A percentile compares a stretch with the other conserved stretches of the same genome.
These are phyloP conservation scores for Nebria salina DNA, from an alignment of 2,888 invertebrate species.

Conservation along the genomic window DNA sequence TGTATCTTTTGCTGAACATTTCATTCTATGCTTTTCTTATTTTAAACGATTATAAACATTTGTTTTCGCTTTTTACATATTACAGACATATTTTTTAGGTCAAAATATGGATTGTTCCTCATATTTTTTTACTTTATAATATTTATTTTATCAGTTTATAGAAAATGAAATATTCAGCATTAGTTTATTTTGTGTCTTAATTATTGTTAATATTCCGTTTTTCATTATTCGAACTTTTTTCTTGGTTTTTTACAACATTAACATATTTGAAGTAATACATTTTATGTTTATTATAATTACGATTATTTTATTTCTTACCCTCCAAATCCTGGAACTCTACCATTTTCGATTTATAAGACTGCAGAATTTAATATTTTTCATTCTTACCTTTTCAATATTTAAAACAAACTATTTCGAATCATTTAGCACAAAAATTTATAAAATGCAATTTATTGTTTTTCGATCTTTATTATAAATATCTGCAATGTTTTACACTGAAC, in stretches of 20 bases:
- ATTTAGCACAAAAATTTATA: too few species aligned
- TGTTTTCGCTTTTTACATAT: constrained; percentile 20
- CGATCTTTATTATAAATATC: too few species aligned
- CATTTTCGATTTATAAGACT: not conserved
- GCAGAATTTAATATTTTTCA: too few species aligned
- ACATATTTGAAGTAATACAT: constrained; percentile 43
- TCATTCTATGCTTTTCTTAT: not conserved
- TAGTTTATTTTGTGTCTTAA: constrained; percentile 23
- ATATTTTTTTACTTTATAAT: constrained; percentile 33
- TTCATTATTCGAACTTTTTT: constrained; percentile 35
- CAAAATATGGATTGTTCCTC: constrained; percentile 29
- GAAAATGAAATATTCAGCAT: constrained; percentile 34
- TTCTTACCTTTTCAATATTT: too few species aligned
- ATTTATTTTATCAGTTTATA: constrained; percentile 18
- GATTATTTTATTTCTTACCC: constrained; percentile 12
- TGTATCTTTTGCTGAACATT: constrained; percentile 35
- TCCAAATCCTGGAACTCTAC: not conserved
- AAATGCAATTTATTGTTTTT: too few species aligned
- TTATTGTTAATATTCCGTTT: constrained; percentile 33
- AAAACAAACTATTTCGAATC: too few species aligned
- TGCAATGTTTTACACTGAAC: too few species aligned
- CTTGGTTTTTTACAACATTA: constrained; percentile 39
- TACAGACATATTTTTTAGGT: constrained; percentile 26
- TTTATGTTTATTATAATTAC: constrained; percentile 39
- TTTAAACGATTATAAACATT: not conserved